Base-by-base conservation (phyloP, 2,113 vertebrate genomes). In the Gallinago media region DNA sequence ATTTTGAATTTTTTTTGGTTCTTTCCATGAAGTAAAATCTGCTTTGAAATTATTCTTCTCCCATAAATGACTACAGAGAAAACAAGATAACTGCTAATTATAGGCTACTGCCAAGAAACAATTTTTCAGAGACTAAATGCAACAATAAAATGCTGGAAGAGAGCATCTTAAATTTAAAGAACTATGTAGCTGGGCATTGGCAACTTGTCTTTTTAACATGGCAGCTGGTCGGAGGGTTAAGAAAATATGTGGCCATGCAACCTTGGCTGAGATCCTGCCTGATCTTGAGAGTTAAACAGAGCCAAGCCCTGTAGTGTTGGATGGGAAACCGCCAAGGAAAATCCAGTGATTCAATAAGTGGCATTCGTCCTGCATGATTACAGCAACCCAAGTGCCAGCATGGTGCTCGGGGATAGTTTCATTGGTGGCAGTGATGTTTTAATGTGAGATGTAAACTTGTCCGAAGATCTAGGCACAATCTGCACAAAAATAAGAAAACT, bases 251-350 rank as follows among this genome's bases (percentile, higher is more conserved):
- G 88, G 82, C 95, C 90, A 36, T 92, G 80, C 72, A 86, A 72
- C 44, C 61, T 95, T 96, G 96, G 96, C 95, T 91, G 88, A 93
- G 86, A 89, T 96, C 91, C 94, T 94, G 83, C 80, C 76, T 94
- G 92, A 96, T 94, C 95, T 84, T 84, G 68, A 20, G 77, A 78
- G 73, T 65, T 85, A 93, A 93, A 92, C 76, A 65, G 76, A 81
- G 95, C 95, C 96, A 97, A 94, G 95, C 85, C 88, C 85, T 95
- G 92, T 93, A 89, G 92, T 84, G 88, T 78, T 96, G 76, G 92
- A 96, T 78, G 94, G 94, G 95, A 95, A 96, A 91, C 22, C 0
- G 40, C 95, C 88, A 95, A 97, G 96, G 94, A 96, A 94, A 96
- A 96, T 95, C 95, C 92, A 95, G 92, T 75, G 92, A 95, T 93